Evolutionary conservation across 2,113 vertebrate genomes (phyloP).

Genomic region (Echinops telfairi): DNA sequence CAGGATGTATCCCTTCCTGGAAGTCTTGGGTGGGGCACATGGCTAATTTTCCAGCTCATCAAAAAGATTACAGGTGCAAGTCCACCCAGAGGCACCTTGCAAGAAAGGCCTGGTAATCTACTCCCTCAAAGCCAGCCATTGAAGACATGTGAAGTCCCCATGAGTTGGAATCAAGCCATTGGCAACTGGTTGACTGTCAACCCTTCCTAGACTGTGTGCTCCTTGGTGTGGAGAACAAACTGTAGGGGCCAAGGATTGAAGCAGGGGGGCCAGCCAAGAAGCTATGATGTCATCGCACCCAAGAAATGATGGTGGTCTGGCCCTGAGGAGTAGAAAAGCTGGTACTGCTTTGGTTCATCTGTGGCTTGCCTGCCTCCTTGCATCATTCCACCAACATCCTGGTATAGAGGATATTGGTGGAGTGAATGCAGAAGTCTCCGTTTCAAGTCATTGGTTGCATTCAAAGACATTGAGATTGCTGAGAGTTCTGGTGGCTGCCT

Average conservation of each 20-base stretch:
- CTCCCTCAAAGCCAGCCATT: not conserved
- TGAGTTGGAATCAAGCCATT: not conserved
- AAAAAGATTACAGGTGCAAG: not conserved
- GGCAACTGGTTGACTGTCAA: not conserved
- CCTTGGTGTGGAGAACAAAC: too few relatives aligned
- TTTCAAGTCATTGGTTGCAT: slow-evolving; percentile 8
- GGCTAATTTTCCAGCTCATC: not conserved
- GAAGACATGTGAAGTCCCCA: not conserved
- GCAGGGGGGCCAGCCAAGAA: too few relatives aligned
- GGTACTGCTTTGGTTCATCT: not conserved
- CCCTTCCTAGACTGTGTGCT: not conserved
- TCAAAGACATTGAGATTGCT: not conserved
- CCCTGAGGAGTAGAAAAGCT: too few relatives aligned
- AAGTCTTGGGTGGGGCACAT: not conserved
- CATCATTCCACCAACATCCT: not conserved
- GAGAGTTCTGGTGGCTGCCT: slow-evolving; percentile 2
- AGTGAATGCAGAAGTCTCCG: not conserved
- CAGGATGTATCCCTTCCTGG: not conserved
- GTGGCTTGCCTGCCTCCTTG: not conserved
- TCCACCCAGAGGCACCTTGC: not conserved
- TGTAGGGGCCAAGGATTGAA: too few relatives aligned
- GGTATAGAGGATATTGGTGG: not conserved
- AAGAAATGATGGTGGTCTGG: too few relatives aligned
- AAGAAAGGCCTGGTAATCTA: not conserved
- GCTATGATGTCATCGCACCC: too few relatives aligned